These are phyloP conservation scores for Macropus fuliginosus DNA, from an alignment of 2,797 vertebrate species.

Conservation along the genomic window DNA sequence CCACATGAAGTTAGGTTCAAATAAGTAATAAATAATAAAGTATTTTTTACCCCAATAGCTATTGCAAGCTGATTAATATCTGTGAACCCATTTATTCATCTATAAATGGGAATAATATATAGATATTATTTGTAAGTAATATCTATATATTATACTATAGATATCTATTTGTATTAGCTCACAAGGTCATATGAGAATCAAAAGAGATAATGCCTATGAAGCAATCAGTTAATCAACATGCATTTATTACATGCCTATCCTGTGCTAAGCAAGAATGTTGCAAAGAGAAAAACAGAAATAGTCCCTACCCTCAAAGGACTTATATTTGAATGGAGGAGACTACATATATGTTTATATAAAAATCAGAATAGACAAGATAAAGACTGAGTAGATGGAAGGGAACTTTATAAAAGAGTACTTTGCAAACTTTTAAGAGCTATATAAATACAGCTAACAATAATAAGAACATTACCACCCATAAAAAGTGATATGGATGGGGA, in stretches of 20 bases:
- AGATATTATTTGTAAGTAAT: too few relatives aligned
- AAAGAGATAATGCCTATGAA: not conserved
- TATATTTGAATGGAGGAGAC: not conserved
- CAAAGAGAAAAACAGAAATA: not conserved
- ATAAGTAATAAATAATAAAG: not conserved
- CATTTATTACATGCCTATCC: not conserved
- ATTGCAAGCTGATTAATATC: not conserved
- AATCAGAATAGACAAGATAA: not conserved
- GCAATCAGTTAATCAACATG: not conserved
- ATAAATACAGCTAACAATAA: not conserved
- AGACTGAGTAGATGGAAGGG: not conserved
- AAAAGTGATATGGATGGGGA: not conserved
- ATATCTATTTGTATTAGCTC: not conserved
- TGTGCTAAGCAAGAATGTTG: not conserved
- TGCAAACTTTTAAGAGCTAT: not conserved
- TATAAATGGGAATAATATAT: not conserved
- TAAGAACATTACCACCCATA: not conserved
- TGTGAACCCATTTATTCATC: not conserved
- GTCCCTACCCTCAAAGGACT: not conserved
- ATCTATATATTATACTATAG: too few relatives aligned
- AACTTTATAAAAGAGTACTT: not conserved
- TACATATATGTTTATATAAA: not conserved
- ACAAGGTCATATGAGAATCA: not conserved
- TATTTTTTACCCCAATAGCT: not conserved
- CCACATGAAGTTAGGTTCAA: not conserved